Evolutionary conservation across 2,113 vertebrate genomes (phyloP), one percentile per base, ranked within the genome.

Genomic region (Columba livia): DNA sequence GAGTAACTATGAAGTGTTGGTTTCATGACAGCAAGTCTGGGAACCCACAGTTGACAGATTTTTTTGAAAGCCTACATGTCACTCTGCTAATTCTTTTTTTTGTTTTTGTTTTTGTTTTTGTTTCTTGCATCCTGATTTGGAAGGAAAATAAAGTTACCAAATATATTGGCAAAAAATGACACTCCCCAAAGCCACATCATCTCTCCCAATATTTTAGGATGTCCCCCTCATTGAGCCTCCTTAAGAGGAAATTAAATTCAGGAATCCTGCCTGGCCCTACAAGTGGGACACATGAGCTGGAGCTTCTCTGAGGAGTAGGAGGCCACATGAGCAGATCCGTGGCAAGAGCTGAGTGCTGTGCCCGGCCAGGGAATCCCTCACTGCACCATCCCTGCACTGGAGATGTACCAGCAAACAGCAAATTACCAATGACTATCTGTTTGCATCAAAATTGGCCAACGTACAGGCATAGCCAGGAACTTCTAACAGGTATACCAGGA

Each of bases 81-180:
- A 90, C 62, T 78, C 66, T 91, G 86, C 28, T 74, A 67, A 62
- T 57, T 88, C 15, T 19, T 51, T 65, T 73, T 4, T 56, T 29
- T 19, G 47, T 65, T 73, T 4, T 56, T 29, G 78, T 62, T 69
- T 48, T 61, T 14, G n/a, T n/a, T 11, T 48, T 57, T 31, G 40
- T 44, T 90, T 90, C 82, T 66, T 48, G 80, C 47, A 5, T 93
- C 89, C 83, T 87, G 79, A 90, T 95, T 88, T 92, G 58, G 44
- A 95, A 95, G 73, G 77, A 94, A 84, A 90, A 90, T 65, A 84
- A 80, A 93, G 65, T 94, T 86, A 87, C 57, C 26, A 91, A 89
- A 61, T 26, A 56, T 3, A 75, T 24, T 47, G 31, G 16, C 56
- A 88, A 78, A 69, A 75, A 61, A 4, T 11, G 0, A 50, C 34